Base-by-base conservation (phyloP, 2,113 vertebrate genomes). In the Trematocara variabile region DNA sequence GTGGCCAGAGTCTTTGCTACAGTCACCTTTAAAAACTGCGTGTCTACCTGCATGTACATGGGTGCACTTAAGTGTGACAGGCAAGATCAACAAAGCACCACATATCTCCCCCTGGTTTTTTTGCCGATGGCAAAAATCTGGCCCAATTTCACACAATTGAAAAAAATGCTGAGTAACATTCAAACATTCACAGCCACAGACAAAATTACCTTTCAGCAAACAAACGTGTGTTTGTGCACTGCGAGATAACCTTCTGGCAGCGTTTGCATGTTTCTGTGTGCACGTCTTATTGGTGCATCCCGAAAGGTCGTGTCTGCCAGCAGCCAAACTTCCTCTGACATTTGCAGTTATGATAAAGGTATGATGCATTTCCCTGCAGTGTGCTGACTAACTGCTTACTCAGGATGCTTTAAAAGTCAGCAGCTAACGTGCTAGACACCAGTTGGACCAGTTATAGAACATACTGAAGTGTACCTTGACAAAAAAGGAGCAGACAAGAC, bases 81-180 rank as follows among this genome's bases (percentile, higher is more conserved):
- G 73, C 54, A 18, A 52, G 20, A 65, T 25, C 41, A 77, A 58
- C 79, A 53, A 25, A 3, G 25, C 25, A 25, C 25, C 25, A 25
- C 25, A 25, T 25, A 25, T 25, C 50, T 22, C 86, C 56, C 63
- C 30, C 79, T 53, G 41, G 37, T 30, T 85, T 83, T 86, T 80
- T 60, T 12, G 82, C 92, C 56, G 0, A 56, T 79, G 86, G 90
- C 84, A 41, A 86, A 91, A 86, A 39, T 37, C 81, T 84, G 92
- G 80, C 88, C 88, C 79, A 84, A 85, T 92, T 93, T 88, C 60
- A 87, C 44, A 82, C 90, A 87, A 92, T 92, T 91, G 86, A 88
- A 90, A 90, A 90, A 88, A 88, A 70, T 8, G 87, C 92, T 30
- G 92, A 77, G 78, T 86, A 88, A 86, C 11, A 4, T 46, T n/a